Evolutionary conservation across 2,797 vertebrate genomes (phyloP), one percentile per base, ranked within the genome.

Genomic region (Malurus leucopterus): DNA sequence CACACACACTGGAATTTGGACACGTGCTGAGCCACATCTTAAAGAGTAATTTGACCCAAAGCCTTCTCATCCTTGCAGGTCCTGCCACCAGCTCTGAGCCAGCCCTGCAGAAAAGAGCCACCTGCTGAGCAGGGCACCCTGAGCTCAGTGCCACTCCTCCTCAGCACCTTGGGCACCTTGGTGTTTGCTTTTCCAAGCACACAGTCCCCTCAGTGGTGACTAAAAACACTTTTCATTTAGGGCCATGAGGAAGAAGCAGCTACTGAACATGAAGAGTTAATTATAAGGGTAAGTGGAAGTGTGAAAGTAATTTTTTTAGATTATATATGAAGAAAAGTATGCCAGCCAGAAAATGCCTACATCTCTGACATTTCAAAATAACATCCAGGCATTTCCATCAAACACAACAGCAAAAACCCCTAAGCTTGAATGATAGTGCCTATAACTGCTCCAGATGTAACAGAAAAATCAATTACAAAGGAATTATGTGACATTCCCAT

Each of bases 1-100:
- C 16, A 51, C 2, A 13, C 32, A 54, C 27, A 49, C 5, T 0
- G 8, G 21, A 69, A 75, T 55, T 0, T 15, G 32, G 47, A 26
- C 47, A 72, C 24, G 7, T 11, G 46, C 62, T 55, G 41, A 79
- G 30, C 18, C 21, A 68, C 30, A 9, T 81, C n/a, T 44, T 46
- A 1, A n/a, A 41, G 47, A 70, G n/a, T 38, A 83, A 79, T 24
- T 14, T 74, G 51, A 89, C 27, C 36, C 46, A 29, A 55, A 76
- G 53, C 23, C 36, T 70, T 54, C 24, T 53, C 62, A 46, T 61
- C 20, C 36, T 62, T 47, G 13, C 15, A 72, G 29, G 38, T 18
- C 0, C 1, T 68, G n/a, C 47, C 36, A 70, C 10, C 26, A 24
- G 43, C 49, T 86, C 71, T 41, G 38, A 70, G 65, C 43, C 61